phyloP scores from a whole-genome alignment of 2,888 invertebrate genomes.

The Diaperis boleti region DNA sequence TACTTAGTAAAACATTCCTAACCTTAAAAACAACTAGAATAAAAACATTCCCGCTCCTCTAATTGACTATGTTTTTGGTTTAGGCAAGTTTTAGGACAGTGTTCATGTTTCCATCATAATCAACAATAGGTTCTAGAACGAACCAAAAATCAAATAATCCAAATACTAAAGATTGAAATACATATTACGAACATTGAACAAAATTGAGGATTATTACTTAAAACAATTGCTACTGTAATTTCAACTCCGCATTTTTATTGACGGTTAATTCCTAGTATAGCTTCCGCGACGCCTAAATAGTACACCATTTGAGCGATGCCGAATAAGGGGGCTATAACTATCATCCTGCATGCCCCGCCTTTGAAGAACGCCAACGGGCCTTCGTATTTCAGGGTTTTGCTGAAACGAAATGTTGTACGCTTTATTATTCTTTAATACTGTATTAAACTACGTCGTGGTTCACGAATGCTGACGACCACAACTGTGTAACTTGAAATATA shows the following conservation, averaged over 20 bases:
- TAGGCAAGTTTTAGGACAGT: slow-evolving; percentile 31
- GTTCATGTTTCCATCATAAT: slow-evolving; percentile 18
- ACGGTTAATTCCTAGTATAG: slow-evolving; percentile 72
- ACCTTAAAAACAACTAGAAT: slow-evolving; percentile 8
- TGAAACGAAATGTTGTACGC: too few species aligned
- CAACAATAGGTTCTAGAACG: slow-evolving; percentile 43
- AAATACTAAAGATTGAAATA: slow-evolving; percentile 2
- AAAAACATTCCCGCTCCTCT: slow-evolving; percentile 12
- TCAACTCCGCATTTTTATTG: too few species aligned
- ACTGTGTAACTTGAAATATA: too few species aligned
- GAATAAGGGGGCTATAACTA: slow-evolving; percentile 98
- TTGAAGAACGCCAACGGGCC: slow-evolving; percentile 96
- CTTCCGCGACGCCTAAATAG: slow-evolving; percentile 95
- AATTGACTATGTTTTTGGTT: slow-evolving; percentile 30
- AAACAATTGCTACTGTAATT: too few species aligned
- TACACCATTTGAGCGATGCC: slow-evolving; percentile 99
- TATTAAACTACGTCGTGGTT: too few species aligned
- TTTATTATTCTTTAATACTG: too few species aligned
- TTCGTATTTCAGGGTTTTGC: slow-evolving; percentile 88
- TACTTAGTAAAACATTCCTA: slow-evolving; percentile 14
- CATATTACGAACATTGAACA: slow-evolving; percentile 3
- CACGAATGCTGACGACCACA: too few species aligned
- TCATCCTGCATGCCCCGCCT: slow-evolving; percentile 96
- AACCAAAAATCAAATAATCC: slow-evolving; percentile 32
- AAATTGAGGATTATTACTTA: slow-evolving; percentile 18